Evolutionary conservation across 2,888 invertebrate species (phyloP), one percentile per base, ranked within the genome.

Genomic region (Cephus sareptanus): DNA sequence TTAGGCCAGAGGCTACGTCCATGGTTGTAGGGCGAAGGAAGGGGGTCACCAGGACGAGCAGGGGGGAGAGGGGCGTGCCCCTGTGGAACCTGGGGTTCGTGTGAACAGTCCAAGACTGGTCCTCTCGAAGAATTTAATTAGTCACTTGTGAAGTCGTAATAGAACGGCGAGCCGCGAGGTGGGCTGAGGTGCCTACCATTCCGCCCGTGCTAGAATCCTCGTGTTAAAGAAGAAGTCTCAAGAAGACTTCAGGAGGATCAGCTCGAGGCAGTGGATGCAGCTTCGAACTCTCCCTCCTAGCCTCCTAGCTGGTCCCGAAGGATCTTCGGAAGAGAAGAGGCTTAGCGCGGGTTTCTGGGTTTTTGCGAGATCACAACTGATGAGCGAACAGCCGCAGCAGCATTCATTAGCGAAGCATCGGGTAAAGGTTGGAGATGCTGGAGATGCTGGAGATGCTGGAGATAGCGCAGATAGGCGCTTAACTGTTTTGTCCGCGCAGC

Each of bases 401-500:
- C 83, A 76, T 87, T 88, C 87, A 85, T 88, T 88, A 88, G 77
- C 34, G 74, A 77, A 79, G 78, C 35, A 35, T 75, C 73, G 74
- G 76, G 77, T 15, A 15, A 15, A 40, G 15, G 37, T 37, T 37
- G 4, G 15, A 40, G 40, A 40, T 40, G 15, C 15, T 40, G 40
- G 1, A 40, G 37, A 37, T 37, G 4, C 37, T 37, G 40, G 1
- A 40, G 37, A 37, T 37, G 4, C 37, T 40, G 40, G 40, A 40
- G 40, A 40, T 70, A 30, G 30, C 6, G 80, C 79, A 81, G 83
- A 85, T 83, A 85, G 83, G 82, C 85, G 87, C 83, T 89, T 88
- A 87, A 88, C 87, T 89, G 88, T 89, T 89, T 89, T 88, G 88
- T 86, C 83, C 83, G 75, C 80, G 77, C 85, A 40, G 40, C 40